phyloP scores from a whole-genome alignment of 2,888 invertebrate species.

The Rugalucina vietnamica region DNA sequence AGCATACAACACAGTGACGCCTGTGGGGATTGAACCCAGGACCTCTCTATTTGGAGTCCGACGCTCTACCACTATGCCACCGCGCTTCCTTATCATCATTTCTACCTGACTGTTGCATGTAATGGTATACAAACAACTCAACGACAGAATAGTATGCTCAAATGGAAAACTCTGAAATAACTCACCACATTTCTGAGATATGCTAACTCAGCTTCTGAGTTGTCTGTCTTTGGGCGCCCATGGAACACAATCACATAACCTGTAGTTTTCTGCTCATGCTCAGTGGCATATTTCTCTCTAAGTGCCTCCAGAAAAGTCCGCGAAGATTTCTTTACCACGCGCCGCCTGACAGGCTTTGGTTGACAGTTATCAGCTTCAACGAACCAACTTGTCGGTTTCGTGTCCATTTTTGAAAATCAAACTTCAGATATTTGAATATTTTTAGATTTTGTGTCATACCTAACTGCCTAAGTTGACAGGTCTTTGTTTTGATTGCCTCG shows the following conservation, averaged over 20 bases:
- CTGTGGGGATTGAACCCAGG: no score
- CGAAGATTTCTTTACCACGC: not conserved
- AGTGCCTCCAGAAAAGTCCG: constrained; percentile 75
- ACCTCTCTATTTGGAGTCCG: no score
- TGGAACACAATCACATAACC: constrained; percentile 70
- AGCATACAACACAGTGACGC: no score
- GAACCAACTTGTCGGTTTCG: constrained; percentile 12
- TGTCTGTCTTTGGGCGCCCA: constrained; percentile 69
- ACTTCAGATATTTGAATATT: not conserved
- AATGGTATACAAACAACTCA: no score
- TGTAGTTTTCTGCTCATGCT: constrained; percentile 45
- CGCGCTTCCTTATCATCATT: no score
- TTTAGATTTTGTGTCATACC: not conserved
- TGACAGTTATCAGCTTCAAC: constrained; percentile 1
- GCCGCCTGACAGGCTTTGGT: not conserved
- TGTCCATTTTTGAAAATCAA: not conserved
- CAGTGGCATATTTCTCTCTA: constrained; percentile 73
- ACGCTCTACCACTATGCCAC: no score
- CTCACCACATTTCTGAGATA: constrained; percentile 78
- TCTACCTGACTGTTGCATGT: no score
- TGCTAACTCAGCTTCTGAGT: constrained; percentile 73
- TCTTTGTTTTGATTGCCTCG: constrained; percentile 9
- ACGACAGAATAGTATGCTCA: not conserved
- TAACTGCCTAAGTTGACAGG: not conserved
- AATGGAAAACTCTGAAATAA: not conserved